phyloP scores from a whole-genome alignment of 2,888 invertebrate genomes.

The Pycnomerus fuliginosus region DNA sequence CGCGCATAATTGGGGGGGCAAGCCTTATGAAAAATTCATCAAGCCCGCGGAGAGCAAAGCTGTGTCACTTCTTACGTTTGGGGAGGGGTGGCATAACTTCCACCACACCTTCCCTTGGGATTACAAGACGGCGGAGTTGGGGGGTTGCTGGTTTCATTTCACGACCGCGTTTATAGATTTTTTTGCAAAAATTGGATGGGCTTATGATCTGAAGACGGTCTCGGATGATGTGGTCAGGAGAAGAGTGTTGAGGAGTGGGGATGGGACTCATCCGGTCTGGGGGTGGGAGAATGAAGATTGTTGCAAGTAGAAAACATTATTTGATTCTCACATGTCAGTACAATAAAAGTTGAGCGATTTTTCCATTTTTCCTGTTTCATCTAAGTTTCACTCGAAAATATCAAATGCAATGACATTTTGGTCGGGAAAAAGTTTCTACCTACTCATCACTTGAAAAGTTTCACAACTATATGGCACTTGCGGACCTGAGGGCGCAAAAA shows the following conservation, averaged over 20 bases:
- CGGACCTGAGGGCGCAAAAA: too few species aligned
- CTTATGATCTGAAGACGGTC: slow-evolving; percentile 82
- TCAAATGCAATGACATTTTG: too few species aligned
- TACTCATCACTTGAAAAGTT: too few species aligned
- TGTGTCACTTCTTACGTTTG: slow-evolving; percentile 68
- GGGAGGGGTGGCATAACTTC: slow-evolving; percentile 87
- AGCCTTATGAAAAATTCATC: not conserved
- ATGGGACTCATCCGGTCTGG: slow-evolving; percentile 61
- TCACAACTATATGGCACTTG: too few species aligned
- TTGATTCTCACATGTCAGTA: too few species aligned
- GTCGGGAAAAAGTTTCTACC: too few species aligned
- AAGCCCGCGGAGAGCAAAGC: slow-evolving; percentile 58
- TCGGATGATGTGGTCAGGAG: slow-evolving; percentile 67
- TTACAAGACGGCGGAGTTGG: slow-evolving; percentile 79
- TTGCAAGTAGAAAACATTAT: too few species aligned
- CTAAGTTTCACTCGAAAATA: too few species aligned
- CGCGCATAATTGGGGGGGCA: not conserved
- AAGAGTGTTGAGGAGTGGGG: slow-evolving; percentile 58
- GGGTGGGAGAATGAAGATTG: slow-evolving; percentile 81
- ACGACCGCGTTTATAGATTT: slow-evolving; percentile 78
- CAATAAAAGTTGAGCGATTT: too few species aligned
- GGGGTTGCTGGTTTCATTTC: slow-evolving; percentile 69
- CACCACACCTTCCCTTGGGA: slow-evolving; percentile 86
- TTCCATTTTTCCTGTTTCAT: too few species aligned
- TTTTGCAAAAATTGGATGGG: slow-evolving; percentile 81